Base-by-base conservation (phyloP, 2,888 invertebrate genomes). In the Dioctria linearis region DNA sequence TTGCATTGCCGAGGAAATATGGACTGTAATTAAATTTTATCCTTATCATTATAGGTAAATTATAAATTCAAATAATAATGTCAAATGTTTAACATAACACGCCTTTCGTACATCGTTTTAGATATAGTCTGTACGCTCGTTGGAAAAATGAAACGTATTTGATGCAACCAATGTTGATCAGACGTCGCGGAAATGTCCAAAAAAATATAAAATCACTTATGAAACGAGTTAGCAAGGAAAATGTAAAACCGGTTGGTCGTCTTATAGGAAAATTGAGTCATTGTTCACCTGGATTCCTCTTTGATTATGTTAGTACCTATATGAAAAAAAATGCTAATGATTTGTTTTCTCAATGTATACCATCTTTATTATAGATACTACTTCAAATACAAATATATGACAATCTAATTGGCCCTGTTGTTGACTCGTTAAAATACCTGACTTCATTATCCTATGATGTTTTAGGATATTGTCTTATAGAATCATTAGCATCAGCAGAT, bases 221-320 rank as follows among this genome's bases (percentile, higher is more conserved):
- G 96, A 98, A 99, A 90, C 93, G 95, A 83, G 96, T 97, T 54
- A 98, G 98, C 85, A 99, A 99, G 87, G 99, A 99, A 88, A 99
- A 98, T 86, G 97, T 98, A 5, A 99, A 99, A 88, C 97, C 96
- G 2, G 95, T 98, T 82, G 99, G 99, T 0, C 92, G 99, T 81
- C 94, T 96, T 69, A 95, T 99, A 83, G 99, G 99, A 11, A 99
- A 99, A 90, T 90, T 99, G 49, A 97, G 98, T 42, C 99, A 99
- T 88, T 96, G 96, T 73, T 96, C 98, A 63, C 99, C 99, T 0
- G 96, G 96, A 6, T 95, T 97, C 85, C 91, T 99, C 5, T 98
- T 99, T 87, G 98, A 99, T 90, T 98, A 99, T 88, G 96, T 97
- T 85, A 86, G 86, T 84, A 11, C 11, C 25, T 25, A 25, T 25